These are phyloP conservation scores for Parambassis ranga DNA, from an alignment of 2,797 vertebrate species.

Conservation along the genomic window DNA sequence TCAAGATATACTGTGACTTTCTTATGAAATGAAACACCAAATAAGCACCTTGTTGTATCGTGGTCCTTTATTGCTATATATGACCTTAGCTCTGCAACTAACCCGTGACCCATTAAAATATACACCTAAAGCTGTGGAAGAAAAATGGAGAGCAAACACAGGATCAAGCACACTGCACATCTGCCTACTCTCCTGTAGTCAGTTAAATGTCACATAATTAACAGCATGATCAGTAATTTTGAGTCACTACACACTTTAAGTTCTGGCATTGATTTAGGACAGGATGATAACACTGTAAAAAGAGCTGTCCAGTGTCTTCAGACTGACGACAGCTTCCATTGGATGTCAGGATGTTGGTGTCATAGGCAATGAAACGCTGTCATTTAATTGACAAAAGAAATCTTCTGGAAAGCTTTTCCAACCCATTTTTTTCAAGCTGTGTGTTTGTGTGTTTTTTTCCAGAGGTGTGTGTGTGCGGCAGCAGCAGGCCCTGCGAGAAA, in stretches of 20 bases:
- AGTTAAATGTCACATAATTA: neutral
- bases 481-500: constrained; percentile 69
- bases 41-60: no score
- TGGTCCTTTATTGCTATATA: no score
- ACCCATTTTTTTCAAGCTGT: neutral
- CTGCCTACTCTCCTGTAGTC: neutral
- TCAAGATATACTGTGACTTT: no score
- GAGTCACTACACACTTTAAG: neutral
- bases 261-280: neutral
- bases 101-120: no score
- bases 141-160: neutral
- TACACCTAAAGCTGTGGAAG: neutral
- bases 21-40: no score
- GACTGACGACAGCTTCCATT: neutral
- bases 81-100: no score
- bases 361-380: neutral
- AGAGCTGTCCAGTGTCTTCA: no score
- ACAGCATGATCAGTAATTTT: neutral
- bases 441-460: constrained; percentile 35
- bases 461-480: constrained; percentile 74
- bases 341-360: neutral
- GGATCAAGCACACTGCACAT: neutral
- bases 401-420: neutral
- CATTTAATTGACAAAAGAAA: neutral
- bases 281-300: no score